A percentile compares a stretch with the other conserved stretches of the same genome.
Evolutionary conservation across 2,113 vertebrate genomes (phyloP).

Genomic region (Pomatorhinus ruficollis): DNA sequence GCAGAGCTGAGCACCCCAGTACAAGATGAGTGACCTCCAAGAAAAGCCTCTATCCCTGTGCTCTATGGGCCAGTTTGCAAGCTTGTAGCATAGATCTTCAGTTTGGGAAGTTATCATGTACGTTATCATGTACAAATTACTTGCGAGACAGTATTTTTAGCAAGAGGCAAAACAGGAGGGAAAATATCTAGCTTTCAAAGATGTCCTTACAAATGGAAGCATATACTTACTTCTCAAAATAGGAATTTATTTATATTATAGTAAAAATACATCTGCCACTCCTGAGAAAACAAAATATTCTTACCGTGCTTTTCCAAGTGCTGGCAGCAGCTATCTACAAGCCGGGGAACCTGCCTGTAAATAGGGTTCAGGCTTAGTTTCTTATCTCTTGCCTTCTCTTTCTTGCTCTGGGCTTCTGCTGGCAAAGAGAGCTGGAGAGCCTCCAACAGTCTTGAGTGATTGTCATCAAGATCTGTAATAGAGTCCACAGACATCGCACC

Average conservation of each 20-base stretch:
- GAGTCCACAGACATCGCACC: conserved; percentile 98
- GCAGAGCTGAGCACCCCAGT: not conserved
- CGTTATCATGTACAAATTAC: not conserved
- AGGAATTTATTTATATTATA: not conserved
- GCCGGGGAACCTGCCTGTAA: conserved; percentile 93
- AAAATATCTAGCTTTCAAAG: not conserved
- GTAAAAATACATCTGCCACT: not conserved
- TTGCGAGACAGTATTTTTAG: not conserved
- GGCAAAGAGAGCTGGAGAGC: conserved; percentile 96
- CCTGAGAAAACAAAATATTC: conserved; percentile 10
- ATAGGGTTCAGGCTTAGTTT: conserved; percentile 97
- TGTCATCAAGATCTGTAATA: conserved; percentile 97
- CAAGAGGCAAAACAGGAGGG: not conserved
- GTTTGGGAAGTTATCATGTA: not conserved
- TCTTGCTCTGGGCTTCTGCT: conserved; percentile 85
- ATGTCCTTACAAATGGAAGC: not conserved
- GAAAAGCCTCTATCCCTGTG: not conserved
- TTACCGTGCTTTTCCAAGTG: conserved; percentile 95
- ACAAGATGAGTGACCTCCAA: not conserved
- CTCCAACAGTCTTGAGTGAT: conserved; percentile 92
- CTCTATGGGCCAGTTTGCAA: not conserved
- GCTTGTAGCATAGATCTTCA: not conserved
- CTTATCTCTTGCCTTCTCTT: conserved; percentile 90
- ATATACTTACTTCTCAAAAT: not conserved
- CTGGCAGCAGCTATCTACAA: conserved; percentile 95